phyloP scores from a whole-genome alignment of 2,888 invertebrate genomes.

The Andrena dorsata region DNA sequence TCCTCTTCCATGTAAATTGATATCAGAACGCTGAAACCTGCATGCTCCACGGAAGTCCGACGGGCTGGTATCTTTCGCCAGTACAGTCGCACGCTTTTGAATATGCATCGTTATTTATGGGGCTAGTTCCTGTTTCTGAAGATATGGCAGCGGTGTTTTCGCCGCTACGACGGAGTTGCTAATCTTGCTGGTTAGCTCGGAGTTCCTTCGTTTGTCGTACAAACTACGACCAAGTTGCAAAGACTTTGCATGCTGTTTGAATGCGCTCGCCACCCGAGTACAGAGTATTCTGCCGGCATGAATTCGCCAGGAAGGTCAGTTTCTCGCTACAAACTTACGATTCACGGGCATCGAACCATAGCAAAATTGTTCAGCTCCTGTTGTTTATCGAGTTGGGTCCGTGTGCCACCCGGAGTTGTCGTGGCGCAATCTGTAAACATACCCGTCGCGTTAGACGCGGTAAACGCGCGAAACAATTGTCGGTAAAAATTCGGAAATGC shows the following conservation, averaged over 20 bases:
- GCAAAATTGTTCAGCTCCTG: background rate
- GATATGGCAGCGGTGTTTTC: background rate
- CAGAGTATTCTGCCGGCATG: background rate
- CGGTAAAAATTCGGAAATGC: conserved; percentile 3
- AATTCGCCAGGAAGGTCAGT: too few relatives aligned
- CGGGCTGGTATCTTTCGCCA: too few relatives aligned
- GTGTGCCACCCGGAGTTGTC: background rate
- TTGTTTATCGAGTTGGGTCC: background rate
- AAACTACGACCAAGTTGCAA: background rate
- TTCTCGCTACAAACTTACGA: too few relatives aligned
- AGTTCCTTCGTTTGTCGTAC: background rate
- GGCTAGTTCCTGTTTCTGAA: background rate
- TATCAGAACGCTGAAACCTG: too few relatives aligned
- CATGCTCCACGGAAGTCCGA: too few relatives aligned
- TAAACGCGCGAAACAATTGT: background rate
- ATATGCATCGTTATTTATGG: too few relatives aligned
- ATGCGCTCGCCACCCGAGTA: background rate
- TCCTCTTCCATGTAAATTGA: too few relatives aligned
- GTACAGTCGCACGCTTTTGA: too few relatives aligned
- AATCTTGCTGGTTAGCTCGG: background rate
- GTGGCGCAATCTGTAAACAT: background rate
- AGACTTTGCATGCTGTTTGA: background rate
- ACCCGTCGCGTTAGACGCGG: background rate
- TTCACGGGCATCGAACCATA: background rate
- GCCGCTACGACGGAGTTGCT: background rate